These are phyloP conservation scores for Rhopalosiphum padi DNA, from an alignment of 1,140 invertebrate genomes.

Conservation along the genomic window DNA sequence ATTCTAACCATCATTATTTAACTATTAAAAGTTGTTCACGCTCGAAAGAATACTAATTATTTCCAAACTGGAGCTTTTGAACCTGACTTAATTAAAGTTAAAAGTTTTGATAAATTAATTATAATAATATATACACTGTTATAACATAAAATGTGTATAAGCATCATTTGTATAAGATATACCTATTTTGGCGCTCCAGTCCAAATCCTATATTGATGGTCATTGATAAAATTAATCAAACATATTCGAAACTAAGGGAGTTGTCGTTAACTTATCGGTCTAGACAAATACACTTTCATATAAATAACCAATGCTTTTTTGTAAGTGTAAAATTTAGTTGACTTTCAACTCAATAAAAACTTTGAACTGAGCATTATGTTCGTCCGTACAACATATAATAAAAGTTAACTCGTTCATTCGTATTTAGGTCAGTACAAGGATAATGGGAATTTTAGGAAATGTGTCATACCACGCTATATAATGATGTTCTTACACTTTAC, in stretches of 20 bases:
- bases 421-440: background rate
- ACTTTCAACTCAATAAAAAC: background rate
- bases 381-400: background rate
- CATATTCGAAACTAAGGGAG: background rate
- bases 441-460: background rate
- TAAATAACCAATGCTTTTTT: background rate
- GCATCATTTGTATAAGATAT: background rate
- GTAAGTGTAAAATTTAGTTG: background rate
- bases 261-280: background rate
- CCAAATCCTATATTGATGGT: background rate
- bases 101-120: slow-evolving; percentile 18
- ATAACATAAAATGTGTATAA: background rate
- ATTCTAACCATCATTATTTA: background rate
- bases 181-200: background rate
- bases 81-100: background rate
- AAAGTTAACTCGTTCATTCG: background rate
- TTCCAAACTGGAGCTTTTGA: background rate
- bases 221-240: background rate
- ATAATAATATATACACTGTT: background rate
- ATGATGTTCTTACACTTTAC: background rate
- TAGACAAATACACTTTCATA: background rate
- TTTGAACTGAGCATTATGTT: background rate
- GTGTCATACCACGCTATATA: background rate
- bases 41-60: background rate
- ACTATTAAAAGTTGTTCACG: background rate